Evolutionary conservation across 2,888 invertebrate genomes (phyloP).

Genomic region (Polydrusus tereticollis): DNA sequence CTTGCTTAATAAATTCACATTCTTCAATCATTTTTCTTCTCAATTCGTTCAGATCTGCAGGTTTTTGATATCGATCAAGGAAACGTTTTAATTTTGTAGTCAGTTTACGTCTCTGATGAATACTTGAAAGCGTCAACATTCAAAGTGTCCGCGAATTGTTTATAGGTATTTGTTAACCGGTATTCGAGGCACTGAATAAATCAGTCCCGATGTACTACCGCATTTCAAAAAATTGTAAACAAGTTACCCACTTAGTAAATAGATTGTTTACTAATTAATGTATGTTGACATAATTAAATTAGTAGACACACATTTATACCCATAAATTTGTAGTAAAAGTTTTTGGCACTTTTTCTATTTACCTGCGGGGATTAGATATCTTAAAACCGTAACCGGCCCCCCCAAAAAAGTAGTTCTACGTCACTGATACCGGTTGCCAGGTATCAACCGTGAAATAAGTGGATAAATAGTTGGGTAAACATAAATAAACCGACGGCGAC

Average conservation of each 20-base stretch:
- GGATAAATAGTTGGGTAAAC: conserved; percentile 8
- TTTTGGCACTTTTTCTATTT: no score
- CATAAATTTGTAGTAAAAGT: no score
- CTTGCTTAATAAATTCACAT: no score
- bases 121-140: not conserved
- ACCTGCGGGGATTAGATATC: no score
- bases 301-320: not conserved
- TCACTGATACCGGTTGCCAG: not conserved
- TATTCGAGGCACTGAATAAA: not conserved
- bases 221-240: conserved; percentile 2
- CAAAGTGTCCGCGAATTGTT: no score
- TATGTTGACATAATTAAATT: not conserved
- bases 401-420: not conserved
- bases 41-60: no score
- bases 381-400: not conserved
- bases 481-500: conserved; percentile 9
- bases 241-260: not conserved
- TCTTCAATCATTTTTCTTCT: no score
- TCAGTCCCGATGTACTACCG: not conserved
- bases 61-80: no score
- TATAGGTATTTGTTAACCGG: not conserved
- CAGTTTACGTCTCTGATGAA: no score
- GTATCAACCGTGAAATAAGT: not conserved
- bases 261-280: not conserved
- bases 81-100: no score